A percentile compares a stretch with the other conserved stretches of the same genome.
phyloP scores from a whole-genome alignment of 1,140 invertebrate species.

The Melipona quadrifasciata region DNA sequence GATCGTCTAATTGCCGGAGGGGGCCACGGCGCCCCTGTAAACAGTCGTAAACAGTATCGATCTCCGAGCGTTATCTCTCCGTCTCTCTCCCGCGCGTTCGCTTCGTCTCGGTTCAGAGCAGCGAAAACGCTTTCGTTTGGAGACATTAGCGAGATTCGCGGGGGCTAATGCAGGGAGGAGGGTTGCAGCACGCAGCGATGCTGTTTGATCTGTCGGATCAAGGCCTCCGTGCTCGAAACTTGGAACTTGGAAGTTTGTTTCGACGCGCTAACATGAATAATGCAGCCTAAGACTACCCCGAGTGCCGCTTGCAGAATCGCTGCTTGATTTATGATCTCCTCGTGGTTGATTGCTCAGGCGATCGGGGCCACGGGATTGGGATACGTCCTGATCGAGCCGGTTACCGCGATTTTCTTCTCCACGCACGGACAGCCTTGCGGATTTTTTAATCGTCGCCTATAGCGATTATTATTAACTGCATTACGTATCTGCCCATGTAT shows the following conservation, averaged over 20 bases:
- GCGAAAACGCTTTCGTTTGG: slow-evolving; percentile 2
- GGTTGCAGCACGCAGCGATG: not conserved
- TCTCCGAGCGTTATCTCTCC: not conserved
- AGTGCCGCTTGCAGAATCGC: slow-evolving; percentile 8
- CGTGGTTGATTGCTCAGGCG: not conserved
- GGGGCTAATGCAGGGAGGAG: not conserved
- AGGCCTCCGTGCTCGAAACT: not conserved
- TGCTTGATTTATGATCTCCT: slow-evolving; percentile 16
- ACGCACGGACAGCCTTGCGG: no score
- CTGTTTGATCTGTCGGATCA: slow-evolving; percentile 29
- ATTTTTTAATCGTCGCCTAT: not conserved
- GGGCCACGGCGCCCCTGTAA: not conserved
- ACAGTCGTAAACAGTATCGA: not conserved
- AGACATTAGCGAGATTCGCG: slow-evolving; percentile 8
- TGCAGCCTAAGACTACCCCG: slow-evolving; percentile 11
- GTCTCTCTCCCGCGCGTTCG: no score
- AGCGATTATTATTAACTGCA: not conserved
- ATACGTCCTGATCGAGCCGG: not conserved
- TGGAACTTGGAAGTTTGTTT: slow-evolving; percentile 16
- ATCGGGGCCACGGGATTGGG: not conserved
- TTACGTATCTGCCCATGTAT: not conserved
- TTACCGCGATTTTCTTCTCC: not conserved
- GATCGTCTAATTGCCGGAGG: slow-evolving; percentile 57
- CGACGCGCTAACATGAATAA: slow-evolving; percentile 17
- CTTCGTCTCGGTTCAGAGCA: not conserved